A percentile compares a stretch with the other conserved stretches of the same genome.
These are phyloP conservation scores for Formica exsecta DNA, from an alignment of 1,140 invertebrate genomes.

Conservation along the genomic window DNA sequence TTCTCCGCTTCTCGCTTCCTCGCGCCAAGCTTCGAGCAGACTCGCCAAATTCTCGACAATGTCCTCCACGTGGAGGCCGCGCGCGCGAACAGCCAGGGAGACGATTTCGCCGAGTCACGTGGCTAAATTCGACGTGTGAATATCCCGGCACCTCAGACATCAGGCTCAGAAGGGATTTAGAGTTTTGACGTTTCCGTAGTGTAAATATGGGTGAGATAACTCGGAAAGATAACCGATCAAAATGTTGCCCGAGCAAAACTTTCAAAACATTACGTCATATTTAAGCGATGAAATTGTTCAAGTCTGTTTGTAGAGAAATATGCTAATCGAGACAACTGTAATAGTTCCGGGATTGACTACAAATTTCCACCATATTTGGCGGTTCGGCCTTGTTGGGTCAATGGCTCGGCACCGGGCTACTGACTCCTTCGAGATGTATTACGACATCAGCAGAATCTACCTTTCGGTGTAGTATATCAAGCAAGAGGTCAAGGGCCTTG, in stretches of 20 bases:
- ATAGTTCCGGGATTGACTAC: not conserved
- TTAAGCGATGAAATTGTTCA: not conserved
- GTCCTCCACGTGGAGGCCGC: constrained; percentile 67
- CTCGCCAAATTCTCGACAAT: constrained; percentile 59
- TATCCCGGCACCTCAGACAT: not conserved
- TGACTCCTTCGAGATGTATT: constrained; percentile 41
- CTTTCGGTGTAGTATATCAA: constrained; percentile 43
- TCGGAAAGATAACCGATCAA: not conserved
- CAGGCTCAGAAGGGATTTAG: not conserved
- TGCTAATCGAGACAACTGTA: constrained; percentile 22
- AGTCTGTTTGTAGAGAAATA: not conserved
- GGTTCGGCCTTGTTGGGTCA: constrained; percentile 55
- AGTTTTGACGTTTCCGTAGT: not conserved
- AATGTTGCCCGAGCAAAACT: not conserved
- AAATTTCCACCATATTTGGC: constrained; percentile 15
- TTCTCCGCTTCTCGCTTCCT: constrained; percentile 6
- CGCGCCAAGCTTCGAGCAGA: constrained; percentile 18
- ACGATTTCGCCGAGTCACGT: constrained; percentile 55
- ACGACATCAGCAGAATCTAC: constrained; percentile 41
- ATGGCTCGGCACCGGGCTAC: constrained; percentile 39
- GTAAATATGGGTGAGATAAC: constrained; percentile 11
- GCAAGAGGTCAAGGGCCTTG: constrained; percentile 38
- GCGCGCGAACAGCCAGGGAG: constrained; percentile 24
- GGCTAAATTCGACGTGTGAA: constrained; percentile 24
- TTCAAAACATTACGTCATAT: constrained; percentile 1